Evolutionary conservation across 1,140 invertebrate genomes (phyloP).

Genomic region (Geopemphigus sp.): DNA sequence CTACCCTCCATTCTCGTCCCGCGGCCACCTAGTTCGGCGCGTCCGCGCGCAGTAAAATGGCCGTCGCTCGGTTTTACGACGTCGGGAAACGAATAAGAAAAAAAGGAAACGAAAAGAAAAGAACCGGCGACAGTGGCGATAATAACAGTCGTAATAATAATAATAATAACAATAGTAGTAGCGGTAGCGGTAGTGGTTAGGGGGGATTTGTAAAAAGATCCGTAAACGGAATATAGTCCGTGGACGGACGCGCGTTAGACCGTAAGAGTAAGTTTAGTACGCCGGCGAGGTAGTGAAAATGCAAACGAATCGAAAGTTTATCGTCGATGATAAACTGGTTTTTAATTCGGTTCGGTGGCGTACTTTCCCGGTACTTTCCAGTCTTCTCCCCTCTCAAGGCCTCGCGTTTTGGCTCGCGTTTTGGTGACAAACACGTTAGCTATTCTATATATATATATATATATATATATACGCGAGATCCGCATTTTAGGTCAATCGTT

Average conservation of each 20-base stretch:
- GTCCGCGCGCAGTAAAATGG: background rate
- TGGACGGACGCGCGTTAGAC: background rate
- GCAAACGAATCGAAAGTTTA: background rate
- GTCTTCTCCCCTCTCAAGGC: no score
- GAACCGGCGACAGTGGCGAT: background rate
- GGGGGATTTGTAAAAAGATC: background rate
- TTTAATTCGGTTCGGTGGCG: background rate
- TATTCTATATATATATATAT: no score
- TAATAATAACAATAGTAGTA: slow-evolving; percentile 3
- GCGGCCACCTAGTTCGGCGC: background rate
- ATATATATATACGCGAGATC: no score
- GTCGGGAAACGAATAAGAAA: background rate
- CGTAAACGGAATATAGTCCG: background rate
- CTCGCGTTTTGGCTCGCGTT: background rate
- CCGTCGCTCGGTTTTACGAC: slow-evolving; percentile 30
- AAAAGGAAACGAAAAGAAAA: slow-evolving; percentile 2
- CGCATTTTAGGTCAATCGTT: no score
- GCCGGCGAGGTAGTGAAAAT: no score
- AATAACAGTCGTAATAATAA: background rate
- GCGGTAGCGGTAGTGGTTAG: background rate
- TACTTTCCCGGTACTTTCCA: no score
- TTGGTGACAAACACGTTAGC: no score
- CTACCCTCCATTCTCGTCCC: background rate
- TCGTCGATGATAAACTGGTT: background rate
- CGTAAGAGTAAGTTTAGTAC: background rate